phyloP scores from a whole-genome alignment of 2,888 invertebrate species.

The Microplitis deprimator region DNA sequence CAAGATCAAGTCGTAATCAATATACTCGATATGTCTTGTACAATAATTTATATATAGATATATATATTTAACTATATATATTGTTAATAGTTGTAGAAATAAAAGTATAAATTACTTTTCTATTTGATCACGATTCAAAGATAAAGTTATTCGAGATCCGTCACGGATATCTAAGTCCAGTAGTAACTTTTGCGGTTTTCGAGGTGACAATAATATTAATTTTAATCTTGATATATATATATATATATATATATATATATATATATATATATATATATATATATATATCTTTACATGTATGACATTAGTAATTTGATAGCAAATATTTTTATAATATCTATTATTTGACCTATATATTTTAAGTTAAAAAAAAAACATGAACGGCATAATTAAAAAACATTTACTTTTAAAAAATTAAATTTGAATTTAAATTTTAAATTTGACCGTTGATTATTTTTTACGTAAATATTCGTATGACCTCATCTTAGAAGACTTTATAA shows the following conservation, averaged over 20 bases:
- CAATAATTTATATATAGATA: slow-evolving; percentile 5
- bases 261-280: no score
- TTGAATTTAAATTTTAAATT: neutral
- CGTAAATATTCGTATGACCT: neutral
- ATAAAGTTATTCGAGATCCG: neutral
- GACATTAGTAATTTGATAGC: neutral
- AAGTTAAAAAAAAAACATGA: no score
- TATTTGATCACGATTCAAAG: neutral
- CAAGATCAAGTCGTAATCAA: slow-evolving; percentile 32
- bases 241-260: no score
- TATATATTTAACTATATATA: no score
- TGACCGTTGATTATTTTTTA: neutral
- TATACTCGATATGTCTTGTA: slow-evolving; percentile 8
- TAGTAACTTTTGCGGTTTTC: slow-evolving; percentile 1
- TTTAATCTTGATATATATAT: neutral
- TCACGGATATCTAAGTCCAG: neutral
- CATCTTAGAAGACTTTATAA: neutral
- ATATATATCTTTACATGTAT: no score
- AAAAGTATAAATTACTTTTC: neutral
- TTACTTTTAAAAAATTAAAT: no score
- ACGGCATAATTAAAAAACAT: no score
- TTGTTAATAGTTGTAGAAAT: no score
- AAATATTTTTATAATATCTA: neutral
- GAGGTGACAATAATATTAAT: neutral
- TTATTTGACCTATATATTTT: neutral